phyloP scores from a whole-genome alignment of 2,797 vertebrate genomes.

The Galago senegalensis region DNA sequence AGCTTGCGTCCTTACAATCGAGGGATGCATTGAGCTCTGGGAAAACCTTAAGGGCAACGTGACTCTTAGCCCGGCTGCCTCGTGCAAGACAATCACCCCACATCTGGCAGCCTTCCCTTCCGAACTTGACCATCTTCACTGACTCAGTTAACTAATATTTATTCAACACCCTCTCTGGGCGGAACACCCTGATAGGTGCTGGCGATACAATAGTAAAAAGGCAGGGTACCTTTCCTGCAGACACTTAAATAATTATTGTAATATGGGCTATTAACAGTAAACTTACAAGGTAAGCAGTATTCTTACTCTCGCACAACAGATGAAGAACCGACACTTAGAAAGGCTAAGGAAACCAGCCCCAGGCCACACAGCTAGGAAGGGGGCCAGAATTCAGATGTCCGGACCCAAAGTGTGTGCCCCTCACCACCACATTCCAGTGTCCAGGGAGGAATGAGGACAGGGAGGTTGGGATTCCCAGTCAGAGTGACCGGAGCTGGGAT shows the following conservation, averaged over 20 bases:
- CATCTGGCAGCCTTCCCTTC: neutral
- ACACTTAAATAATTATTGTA: neutral
- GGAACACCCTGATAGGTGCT: neutral
- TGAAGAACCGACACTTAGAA: neutral
- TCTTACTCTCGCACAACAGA: neutral
- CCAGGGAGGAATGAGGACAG: neutral
- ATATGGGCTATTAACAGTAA: neutral
- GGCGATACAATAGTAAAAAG: neutral
- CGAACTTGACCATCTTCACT: neutral
- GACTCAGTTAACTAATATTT: neutral
- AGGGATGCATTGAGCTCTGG: neutral
- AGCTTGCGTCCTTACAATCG: neutral
- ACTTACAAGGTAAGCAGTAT: neutral
- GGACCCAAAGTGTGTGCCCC: neutral
- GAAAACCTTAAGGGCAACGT: neutral
- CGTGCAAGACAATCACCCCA: neutral
- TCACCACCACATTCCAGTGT: neutral
- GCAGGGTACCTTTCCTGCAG: neutral
- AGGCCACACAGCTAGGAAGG: neutral
- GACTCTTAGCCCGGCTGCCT: neutral
- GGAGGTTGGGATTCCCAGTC: neutral
- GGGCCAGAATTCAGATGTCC: neutral
- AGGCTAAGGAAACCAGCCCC: neutral
- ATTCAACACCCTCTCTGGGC: neutral
- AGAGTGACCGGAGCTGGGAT: neutral